Base-by-base conservation (phyloP, 2,113 vertebrate genomes). In the Epinephelus fuscoguttatus region DNA sequence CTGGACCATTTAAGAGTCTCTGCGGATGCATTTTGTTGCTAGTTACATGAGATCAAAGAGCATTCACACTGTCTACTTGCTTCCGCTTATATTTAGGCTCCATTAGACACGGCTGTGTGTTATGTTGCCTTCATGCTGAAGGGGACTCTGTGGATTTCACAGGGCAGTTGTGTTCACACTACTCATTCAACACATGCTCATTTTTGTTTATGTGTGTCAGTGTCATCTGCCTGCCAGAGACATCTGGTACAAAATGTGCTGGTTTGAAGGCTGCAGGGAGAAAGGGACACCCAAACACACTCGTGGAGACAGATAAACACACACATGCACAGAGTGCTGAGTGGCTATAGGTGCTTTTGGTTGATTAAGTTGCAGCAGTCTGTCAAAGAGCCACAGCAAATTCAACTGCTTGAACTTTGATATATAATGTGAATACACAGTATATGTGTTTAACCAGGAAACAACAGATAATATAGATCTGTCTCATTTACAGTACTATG, bases 241-340 rank as follows among this genome's bases (percentile, higher is more conserved):
- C 91, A 94, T 94, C 92, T 94, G 90, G 89, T 89, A 84, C 82
- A 33, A 66, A 84, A 90, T 89, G 88, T 92, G 91, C 78, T 71
- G 70, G 69, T 84, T 76, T 78, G 67, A 89, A 88, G 80, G 81
- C 88, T 11, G 12, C 75, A 67, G 70, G 55, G 71, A 84, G 11
- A 47, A 37, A 18, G 56, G 15, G 37, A 72, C 61, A 2, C 63
- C 86, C 50, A 75, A 21, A 76, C 52, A 67, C 55, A 68, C 74
- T 75, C 37, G 2, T 23, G n/a, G 47, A 79, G 57, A 80, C 73
- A 33, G 3, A 77, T 25, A 45, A 10, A 72, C 73, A 8, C 50
- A 67, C 42, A 57, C 62, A 61, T 30, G 53, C 52, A 61, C 53
- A 30, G 27, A 75, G 42, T 37, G 47, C 70, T 71, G 49, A 57